Conservation (phyloP, 2,113 vertebrate genomes). For the Actinemys pallida region DNA sequence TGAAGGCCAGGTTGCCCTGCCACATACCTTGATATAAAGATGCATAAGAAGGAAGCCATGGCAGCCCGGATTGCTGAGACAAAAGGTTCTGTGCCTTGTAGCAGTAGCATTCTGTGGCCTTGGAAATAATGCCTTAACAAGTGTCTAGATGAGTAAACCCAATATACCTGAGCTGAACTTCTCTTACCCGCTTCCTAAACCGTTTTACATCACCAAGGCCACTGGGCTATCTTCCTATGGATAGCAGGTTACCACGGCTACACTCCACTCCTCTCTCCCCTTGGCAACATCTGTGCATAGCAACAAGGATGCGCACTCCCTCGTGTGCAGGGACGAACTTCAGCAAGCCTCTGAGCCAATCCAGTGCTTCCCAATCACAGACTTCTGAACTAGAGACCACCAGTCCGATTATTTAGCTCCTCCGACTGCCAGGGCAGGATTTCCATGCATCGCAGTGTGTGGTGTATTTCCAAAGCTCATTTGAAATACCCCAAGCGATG, state of each 20-base stretch:
- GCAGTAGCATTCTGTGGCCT: background rate
- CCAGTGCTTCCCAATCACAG: background rate
- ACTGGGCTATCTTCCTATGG: background rate
- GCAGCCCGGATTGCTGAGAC: background rate
- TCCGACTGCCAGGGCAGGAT: background rate
- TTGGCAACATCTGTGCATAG: slow-evolving; percentile 12
- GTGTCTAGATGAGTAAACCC: background rate
- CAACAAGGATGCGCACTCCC: background rate
- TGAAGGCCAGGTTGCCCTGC: background rate
- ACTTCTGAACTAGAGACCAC: background rate
- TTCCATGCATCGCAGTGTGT: background rate
- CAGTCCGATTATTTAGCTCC: background rate
- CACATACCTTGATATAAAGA: background rate
- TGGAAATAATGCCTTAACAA: background rate
- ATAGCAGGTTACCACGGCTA: background rate
- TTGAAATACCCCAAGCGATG: background rate
- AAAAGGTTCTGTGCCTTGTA: background rate
- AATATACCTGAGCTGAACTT: background rate
- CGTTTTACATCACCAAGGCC: background rate
- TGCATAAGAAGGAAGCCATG: background rate
- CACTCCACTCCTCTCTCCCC: background rate
- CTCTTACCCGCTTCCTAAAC: background rate
- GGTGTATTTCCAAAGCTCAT: background rate
- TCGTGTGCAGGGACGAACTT: background rate
- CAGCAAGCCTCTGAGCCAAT: background rate